Base-by-base conservation (phyloP, 2,113 vertebrate genomes). In the Aepyceros melampus region DNA sequence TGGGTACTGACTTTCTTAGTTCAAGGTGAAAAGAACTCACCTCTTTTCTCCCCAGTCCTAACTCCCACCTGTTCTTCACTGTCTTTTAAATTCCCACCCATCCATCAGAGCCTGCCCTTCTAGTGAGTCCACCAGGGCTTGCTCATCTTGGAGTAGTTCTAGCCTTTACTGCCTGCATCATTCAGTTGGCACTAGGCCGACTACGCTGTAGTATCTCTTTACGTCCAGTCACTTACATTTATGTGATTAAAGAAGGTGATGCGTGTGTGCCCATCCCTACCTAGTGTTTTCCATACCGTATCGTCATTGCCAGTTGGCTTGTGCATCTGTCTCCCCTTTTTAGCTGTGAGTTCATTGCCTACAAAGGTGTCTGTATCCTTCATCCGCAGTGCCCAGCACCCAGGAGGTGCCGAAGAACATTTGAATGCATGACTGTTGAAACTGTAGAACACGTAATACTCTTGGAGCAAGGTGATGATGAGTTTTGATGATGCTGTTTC, bases 361-460 rank as follows among this genome's bases (percentile, higher is more conserved):
- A 51, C 14, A 33, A 13, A 85, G 47, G 40, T 1, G 27, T 36
- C 27, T 58, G 11, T 29, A 8, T 49, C 33, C 21, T 43, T 33
- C 2, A 12, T 29, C 85, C 7, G 13, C 53, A 43, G 31, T 3
- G n/a, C 76, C 88, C 17, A 40, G 81, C 53, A 45, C 55, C 81
- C 33, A 36, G 82, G 60, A 40, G 78, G 58, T 43, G 53, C 82
- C 5, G 49, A 2, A 3, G 21, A 9, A 8, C 27, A 2, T 51
- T 31, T 33, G 74, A 36, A 31, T 7, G 23, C 60, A 15, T 0
- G 13, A 2, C n/a, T 55, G 51, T 47, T 88, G 86, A 55, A 36
- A 60, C n/a, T 0, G 4, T 0, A 12, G 86, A 3, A 45, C 31
- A 0, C 5, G 12, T 17, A 55, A 29, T 11, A 15, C 25, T n/a